phyloP scores from a whole-genome alignment of 2,888 invertebrate genomes.

The Cheilosia impressa region DNA sequence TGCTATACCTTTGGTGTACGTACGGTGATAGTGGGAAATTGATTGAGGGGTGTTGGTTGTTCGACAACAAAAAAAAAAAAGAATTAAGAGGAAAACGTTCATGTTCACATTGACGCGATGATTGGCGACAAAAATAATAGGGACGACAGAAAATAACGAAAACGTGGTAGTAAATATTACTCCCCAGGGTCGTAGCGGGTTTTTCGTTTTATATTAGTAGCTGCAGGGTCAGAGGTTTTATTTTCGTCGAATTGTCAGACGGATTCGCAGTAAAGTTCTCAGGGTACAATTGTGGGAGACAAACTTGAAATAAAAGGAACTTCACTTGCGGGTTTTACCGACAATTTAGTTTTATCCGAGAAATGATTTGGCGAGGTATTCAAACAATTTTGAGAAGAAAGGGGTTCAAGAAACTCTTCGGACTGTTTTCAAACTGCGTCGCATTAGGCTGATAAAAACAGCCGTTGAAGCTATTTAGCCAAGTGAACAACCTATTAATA shows the following conservation, averaged over 20 bases:
- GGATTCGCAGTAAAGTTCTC: too few relatives aligned
- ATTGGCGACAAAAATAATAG: conserved; percentile 47
- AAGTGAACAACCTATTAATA: too few relatives aligned
- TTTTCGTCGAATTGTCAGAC: background rate
- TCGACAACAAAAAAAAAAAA: background rate
- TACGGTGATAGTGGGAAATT: conserved; percentile 41
- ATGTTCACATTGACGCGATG: conserved; percentile 46
- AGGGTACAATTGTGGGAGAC: too few relatives aligned
- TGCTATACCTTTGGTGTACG: conserved; percentile 39
- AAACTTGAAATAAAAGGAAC: too few relatives aligned
- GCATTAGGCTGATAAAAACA: too few relatives aligned
- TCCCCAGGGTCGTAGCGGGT: conserved; percentile 30
- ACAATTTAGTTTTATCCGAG: too few relatives aligned
- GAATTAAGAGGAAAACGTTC: background rate
- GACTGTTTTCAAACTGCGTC: too few relatives aligned
- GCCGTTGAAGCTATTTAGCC: too few relatives aligned
- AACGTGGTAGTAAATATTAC: conserved; percentile 28
- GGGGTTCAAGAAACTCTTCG: too few relatives aligned
- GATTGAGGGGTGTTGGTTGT: conserved; percentile 27
- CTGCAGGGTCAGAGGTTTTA: background rate
- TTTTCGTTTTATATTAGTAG: conserved; percentile 15
- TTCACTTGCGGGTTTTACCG: too few relatives aligned
- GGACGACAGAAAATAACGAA: conserved; percentile 14
- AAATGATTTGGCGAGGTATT: too few relatives aligned
- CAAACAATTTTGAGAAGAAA: too few relatives aligned